Evolutionary conservation across 2,113 vertebrate genomes (phyloP).

Genomic region (Platichthys stellatus): DNA sequence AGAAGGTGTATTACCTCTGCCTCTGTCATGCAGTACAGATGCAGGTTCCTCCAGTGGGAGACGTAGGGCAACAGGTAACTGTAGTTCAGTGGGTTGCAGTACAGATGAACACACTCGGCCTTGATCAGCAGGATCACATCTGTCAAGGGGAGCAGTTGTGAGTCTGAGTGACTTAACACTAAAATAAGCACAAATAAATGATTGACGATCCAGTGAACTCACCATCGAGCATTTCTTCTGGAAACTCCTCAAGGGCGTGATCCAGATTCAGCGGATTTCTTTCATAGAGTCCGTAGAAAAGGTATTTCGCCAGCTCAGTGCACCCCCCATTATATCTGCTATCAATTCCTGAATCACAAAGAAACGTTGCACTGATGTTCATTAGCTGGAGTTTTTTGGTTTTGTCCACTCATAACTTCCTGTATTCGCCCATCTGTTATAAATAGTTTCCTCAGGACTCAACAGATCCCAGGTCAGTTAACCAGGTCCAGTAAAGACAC

Average conservation of each 20-base stretch:
- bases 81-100: constrained; percentile 97
- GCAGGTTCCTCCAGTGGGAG: constrained; percentile 95
- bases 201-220: neutral
- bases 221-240: constrained; percentile 96
- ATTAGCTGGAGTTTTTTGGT: no score
- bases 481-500: neutral
- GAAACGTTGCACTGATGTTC: neutral
- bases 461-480: neutral
- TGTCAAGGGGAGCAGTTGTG: constrained; percentile 54
- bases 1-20: constrained; percentile 85
- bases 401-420: no score
- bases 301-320: constrained; percentile 93
- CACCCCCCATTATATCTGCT: constrained; percentile 97
- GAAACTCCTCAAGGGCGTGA: constrained; percentile 84
- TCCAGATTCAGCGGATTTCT: constrained; percentile 86
- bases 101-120: constrained; percentile 92
- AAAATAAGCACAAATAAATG: neutral
- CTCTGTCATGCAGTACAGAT: constrained; percentile 95
- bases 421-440: no score
- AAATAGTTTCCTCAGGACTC: neutral
- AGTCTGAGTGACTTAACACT: neutral
- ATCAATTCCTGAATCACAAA: constrained; percentile 88
- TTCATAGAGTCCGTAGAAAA: constrained; percentile 93
- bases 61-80: constrained; percentile 90
- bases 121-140: constrained; percentile 95